These are phyloP conservation scores for Lycodopsis pacificus DNA, from an alignment of 2,797 vertebrate genomes.

Conservation along the genomic window DNA sequence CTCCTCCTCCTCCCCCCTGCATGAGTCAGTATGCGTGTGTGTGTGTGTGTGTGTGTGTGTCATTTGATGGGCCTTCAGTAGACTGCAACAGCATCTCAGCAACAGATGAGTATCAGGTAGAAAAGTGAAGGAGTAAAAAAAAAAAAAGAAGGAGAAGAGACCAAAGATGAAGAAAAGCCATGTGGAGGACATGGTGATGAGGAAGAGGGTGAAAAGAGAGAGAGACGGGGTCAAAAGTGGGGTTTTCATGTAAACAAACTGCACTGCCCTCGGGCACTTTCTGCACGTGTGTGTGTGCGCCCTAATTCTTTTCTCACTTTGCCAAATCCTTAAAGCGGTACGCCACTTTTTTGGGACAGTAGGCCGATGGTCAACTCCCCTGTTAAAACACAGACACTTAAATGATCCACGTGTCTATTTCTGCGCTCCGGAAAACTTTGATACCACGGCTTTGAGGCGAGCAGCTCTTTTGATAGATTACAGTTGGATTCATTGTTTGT, in stretches of 20 bases:
- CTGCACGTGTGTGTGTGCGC: conserved; percentile 25
- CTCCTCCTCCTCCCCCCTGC: conserved; percentile 35
- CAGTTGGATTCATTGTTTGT: neutral
- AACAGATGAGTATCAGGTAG: neutral
- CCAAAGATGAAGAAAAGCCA: neutral
- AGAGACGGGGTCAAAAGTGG: conserved; percentile 37
- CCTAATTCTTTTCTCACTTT: conserved; percentile 44
- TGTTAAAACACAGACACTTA: conserved; percentile 11
- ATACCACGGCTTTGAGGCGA: neutral
- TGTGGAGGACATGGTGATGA: neutral
- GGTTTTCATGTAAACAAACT: conserved; percentile 62
- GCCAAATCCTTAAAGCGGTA: conserved; percentile 29
- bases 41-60: conserved; percentile 30
- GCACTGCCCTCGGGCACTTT: conserved; percentile 42
- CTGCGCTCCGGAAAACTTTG: neutral
- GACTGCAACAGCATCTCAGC: conserved; percentile 2
- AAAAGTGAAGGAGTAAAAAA: neutral
- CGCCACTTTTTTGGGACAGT: neutral
- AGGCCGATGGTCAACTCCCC: conserved; percentile 4
- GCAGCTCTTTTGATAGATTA: neutral
- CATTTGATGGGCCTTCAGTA: conserved; percentile 43
- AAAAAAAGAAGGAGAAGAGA: neutral
- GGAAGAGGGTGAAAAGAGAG: conserved; percentile 7
- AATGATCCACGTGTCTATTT: conserved; percentile 8
- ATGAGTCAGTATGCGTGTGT: conserved; percentile 52